Evolutionary conservation across 37 sponge, comb jelly and placozoan species (phyloP).

Genomic region (Aplysina aerophoba): DNA sequence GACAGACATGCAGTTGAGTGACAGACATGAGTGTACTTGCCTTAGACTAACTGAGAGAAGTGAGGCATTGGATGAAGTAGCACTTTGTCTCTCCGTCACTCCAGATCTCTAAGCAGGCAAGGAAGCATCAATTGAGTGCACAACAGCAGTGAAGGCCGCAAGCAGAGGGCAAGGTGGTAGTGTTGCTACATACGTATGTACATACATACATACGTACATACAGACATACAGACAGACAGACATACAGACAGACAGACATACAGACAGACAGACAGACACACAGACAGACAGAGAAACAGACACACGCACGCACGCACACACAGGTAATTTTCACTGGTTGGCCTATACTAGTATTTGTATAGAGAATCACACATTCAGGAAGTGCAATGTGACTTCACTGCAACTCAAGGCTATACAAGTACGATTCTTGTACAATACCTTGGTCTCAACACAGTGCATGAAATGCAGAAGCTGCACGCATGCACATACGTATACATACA

Average conservation of each 20-base stretch:
- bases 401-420: too few relatives aligned
- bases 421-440: too few relatives aligned
- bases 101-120: neutral
- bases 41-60: neutral
- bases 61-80: neutral
- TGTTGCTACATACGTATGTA: neutral
- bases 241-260: constrained; percentile 25
- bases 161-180: neutral
- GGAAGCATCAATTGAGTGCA: neutral
- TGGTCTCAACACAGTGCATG: too few relatives aligned
- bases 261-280: neutral
- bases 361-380: too few relatives aligned
- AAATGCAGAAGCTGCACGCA: too few relatives aligned
- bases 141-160: neutral
- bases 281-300: too few relatives aligned
- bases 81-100: neutral
- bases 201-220: constrained; percentile 11
- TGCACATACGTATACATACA: too few relatives aligned
- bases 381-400: too few relatives aligned
- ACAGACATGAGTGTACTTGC: neutral
- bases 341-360: too few relatives aligned
- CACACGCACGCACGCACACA: too few relatives aligned
- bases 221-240: neutral
- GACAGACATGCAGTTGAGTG: too few relatives aligned
- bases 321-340: too few relatives aligned